phyloP scores from a whole-genome alignment of 2,888 invertebrate species.

The Machimus atricapillus region DNA sequence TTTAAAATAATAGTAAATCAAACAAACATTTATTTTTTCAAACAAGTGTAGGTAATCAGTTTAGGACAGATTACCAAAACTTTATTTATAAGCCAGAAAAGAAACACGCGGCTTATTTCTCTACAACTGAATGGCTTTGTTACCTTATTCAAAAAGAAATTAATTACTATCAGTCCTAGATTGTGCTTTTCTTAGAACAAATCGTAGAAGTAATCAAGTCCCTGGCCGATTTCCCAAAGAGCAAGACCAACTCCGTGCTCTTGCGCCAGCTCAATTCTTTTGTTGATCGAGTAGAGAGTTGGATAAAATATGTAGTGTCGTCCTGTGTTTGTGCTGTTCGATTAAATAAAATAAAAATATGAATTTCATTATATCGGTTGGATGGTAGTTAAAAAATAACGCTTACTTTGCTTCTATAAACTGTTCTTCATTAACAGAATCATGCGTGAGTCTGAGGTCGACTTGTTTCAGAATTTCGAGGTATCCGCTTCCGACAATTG shows the following conservation, averaged over 20 bases:
- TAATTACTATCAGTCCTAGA: not conserved
- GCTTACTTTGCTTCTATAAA: slow-evolving; percentile 84
- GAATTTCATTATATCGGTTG: too few species aligned
- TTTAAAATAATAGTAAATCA: too few species aligned
- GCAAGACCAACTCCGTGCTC: slow-evolving; percentile 85
- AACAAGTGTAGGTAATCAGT: not conserved
- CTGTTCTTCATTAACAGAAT: slow-evolving; percentile 81
- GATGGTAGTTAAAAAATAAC: not conserved
- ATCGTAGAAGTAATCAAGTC: slow-evolving; percentile 94
- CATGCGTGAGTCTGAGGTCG: slow-evolving; percentile 80
- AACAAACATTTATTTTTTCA: not conserved
- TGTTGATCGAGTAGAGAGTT: slow-evolving; percentile 82
- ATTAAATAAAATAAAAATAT: slow-evolving; percentile 58
- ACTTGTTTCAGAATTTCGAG: slow-evolving; percentile 76
- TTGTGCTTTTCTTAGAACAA: slow-evolving; percentile 66
- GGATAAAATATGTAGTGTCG: slow-evolving; percentile 87
- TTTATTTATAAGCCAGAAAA: not conserved
- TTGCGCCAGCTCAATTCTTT: slow-evolving; percentile 78
- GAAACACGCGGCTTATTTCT: not conserved
- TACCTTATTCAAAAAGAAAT: not conserved
- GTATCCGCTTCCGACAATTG: slow-evolving; percentile 81
- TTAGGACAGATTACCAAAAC: not conserved
- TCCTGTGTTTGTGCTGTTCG: not conserved
- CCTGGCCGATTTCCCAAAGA: slow-evolving; percentile 97
- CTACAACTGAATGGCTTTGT: not conserved